Evolutionary conservation across 1,140 invertebrate genomes (phyloP), one percentile per base, ranked within the genome.

Genomic region (Ganaspis sp.): DNA sequence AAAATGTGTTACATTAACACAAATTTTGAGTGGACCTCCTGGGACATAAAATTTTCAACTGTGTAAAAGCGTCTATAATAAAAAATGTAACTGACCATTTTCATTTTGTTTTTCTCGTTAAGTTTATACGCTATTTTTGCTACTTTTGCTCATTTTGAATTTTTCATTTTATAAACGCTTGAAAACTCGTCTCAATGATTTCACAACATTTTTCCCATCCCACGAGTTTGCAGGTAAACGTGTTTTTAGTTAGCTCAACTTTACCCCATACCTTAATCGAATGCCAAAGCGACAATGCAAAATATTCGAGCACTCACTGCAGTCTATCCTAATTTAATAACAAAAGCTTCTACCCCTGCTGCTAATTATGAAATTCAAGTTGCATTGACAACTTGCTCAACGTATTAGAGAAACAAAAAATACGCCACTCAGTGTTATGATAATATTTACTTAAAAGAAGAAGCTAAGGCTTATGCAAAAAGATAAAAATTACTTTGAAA

Each of bases 201-300:
- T 58, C 21, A 29, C 54, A 23, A 12, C 54, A 29, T 15, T 58
- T 58, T 58, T 12, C 21, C 54, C 54, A 29, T 26, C 54, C 12
- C 21, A 11, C 4, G 23, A 58, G 54, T 58, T 58, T 58, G 1
- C 21, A 58, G 11, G 54, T 26, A 58, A 58, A 58, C 54, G 54
- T 58, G 21, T 58, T 58, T 26, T 58, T 58, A 29, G 19, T 58
- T 58, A 54, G 54, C 26, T 58, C 21, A 58, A 58, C 19, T 23
- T 26, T 58, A 4, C 54, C 1, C 21, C 21, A 19, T 5, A 15
- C 23, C n/a, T 58, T 58, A 29, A 58, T 58, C 21, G 11, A 58
- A 58, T 29, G 12, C 54, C 54, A 58, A n/a, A 23, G 54, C 54
- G 23, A 58, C 23, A 15, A 58, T 58, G 54, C 21, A 15, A 19